These are phyloP conservation scores for Saimiri boliviensis DNA, from an alignment of 2,113 vertebrate genomes.

Conservation along the genomic window DNA sequence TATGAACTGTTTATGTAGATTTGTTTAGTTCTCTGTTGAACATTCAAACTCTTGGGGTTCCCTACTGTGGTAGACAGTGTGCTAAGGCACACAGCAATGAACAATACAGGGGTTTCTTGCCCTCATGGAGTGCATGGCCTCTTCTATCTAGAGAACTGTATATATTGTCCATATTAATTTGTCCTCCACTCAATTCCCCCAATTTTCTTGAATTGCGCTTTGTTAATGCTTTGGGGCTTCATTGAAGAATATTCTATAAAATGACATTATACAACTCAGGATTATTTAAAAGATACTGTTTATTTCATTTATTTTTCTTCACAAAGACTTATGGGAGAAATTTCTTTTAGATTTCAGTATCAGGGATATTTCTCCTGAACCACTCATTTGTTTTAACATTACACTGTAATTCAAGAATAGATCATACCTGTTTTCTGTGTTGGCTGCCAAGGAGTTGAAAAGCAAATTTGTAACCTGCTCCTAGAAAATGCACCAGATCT, in stretches of 20 bases:
- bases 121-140: neutral
- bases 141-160: neutral
- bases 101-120: neutral
- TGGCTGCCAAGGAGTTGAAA: neutral
- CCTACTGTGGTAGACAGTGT: neutral
- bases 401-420: neutral
- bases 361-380: neutral
- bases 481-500: neutral
- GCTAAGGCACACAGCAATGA: neutral
- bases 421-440: neutral
- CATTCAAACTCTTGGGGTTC: neutral
- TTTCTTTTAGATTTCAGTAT: neutral
- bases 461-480: neutral
- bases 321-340: neutral
- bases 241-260: neutral
- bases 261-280: neutral
- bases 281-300: neutral
- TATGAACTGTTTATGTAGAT: slow-evolving; percentile 6
- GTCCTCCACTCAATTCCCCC: neutral
- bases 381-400: slow-evolving; percentile 31
- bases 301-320: neutral
- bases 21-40: neutral
- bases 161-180: neutral
- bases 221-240: slow-evolving; percentile 6
- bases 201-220: neutral